These are phyloP conservation scores for Andrena bicolor DNA, from an alignment of 2,888 invertebrate genomes.

Conservation along the genomic window DNA sequence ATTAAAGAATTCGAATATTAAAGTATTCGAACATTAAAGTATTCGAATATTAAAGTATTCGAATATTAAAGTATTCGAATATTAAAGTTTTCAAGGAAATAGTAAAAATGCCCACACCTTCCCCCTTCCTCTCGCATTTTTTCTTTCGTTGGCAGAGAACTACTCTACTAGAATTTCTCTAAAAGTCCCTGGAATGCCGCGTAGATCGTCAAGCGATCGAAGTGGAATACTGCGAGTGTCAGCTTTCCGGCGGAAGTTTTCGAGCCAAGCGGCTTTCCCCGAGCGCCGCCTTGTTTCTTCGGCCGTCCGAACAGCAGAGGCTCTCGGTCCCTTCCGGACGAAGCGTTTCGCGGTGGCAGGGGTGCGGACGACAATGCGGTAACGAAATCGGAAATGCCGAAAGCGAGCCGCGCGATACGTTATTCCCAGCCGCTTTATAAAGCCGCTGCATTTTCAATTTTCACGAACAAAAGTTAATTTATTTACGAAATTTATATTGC, in stretches of 20 bases:
- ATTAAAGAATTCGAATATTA: too few relatives aligned
- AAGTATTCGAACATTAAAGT: too few relatives aligned
- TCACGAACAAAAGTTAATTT: constrained; percentile 73
- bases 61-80: too few relatives aligned
- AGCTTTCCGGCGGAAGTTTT: not conserved
- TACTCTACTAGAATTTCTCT: not conserved
- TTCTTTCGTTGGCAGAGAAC: too few relatives aligned
- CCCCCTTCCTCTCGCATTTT: too few relatives aligned
- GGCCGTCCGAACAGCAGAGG: constrained; percentile 5
- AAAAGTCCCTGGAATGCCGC: not conserved
- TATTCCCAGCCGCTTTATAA: constrained; percentile 61
- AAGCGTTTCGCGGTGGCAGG: not conserved
- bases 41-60: too few relatives aligned
- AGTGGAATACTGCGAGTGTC: not conserved
- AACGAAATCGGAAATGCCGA: constrained; percentile 37
- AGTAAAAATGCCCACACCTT: too few relatives aligned
- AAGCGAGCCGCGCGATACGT: constrained; percentile 53
- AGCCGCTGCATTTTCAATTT: constrained; percentile 67
- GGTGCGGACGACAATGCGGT: not conserved
- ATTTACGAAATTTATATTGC: constrained; percentile 72
- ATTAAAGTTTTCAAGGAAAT: too few relatives aligned
- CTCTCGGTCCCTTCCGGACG: not conserved
- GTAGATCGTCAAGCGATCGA: not conserved
- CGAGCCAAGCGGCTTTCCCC: not conserved
- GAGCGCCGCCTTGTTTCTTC: not conserved